A percentile compares a stretch with the other conserved stretches of the same genome.
Conservation (phyloP, 1,140 invertebrate species). For the Asobara japonica region DNA sequence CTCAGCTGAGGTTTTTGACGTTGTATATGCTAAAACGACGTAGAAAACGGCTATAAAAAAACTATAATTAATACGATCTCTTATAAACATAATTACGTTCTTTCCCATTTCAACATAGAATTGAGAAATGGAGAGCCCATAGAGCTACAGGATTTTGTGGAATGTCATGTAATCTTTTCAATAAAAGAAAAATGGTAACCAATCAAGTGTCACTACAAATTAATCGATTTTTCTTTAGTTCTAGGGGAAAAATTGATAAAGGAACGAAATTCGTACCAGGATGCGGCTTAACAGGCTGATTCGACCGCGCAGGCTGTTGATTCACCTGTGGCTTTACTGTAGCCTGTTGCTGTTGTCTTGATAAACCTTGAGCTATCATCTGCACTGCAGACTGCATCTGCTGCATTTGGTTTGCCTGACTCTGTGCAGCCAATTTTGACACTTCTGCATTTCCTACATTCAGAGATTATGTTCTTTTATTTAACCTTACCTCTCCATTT, state of each 20-base stretch:
- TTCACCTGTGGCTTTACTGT: constrained; percentile 29
- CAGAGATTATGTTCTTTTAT: not conserved
- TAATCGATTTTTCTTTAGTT: no score
- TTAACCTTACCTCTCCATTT: not conserved
- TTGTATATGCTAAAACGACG: no score
- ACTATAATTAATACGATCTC: no score
- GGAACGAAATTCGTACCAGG: constrained; percentile 49
- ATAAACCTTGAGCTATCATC: constrained; percentile 56
- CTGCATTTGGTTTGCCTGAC: constrained; percentile 57
- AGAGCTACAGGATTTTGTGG: no score
- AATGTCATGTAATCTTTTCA: no score
- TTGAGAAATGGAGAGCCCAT: no score
- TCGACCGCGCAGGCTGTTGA: constrained; percentile 51
- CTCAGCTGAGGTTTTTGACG: no score
- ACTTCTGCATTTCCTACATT: constrained; percentile 40
- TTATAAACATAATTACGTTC: no score
- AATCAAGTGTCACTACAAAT: no score
- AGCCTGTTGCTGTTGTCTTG: constrained; percentile 42
- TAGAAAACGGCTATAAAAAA: no score
- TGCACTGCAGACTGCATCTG: constrained; percentile 61
- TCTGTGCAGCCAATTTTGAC: constrained; percentile 56
- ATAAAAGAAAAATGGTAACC: no score
- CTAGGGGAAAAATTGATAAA: not conserved
- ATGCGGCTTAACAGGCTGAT: constrained; percentile 57
- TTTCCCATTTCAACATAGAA: no score